A percentile compares a stretch with the other conserved stretches of the same genome.
Conservation (phyloP, 2,113 vertebrate genomes). For the Austrofundulus limnaeus region DNA sequence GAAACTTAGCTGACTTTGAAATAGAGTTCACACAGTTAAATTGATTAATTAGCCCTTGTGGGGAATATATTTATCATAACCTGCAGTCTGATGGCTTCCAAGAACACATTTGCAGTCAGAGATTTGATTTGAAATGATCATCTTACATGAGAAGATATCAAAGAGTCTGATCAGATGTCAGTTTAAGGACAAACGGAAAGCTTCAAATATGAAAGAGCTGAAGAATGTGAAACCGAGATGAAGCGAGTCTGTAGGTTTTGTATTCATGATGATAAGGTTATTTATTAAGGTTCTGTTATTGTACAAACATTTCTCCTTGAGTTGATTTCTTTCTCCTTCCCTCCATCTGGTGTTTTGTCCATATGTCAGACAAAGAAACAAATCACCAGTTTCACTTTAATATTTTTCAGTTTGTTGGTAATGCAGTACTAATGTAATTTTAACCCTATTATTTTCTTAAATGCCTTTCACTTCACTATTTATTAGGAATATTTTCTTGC, state of each 20-base stretch:
- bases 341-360: too few species aligned
- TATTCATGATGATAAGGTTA: background rate
- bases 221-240: background rate
- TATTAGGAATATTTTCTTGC: background rate
- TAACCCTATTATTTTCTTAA: too few species aligned
- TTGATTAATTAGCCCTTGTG: background rate
- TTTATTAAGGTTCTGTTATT: too few species aligned
- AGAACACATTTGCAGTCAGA: slow-evolving; percentile 2
- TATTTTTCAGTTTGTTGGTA: too few species aligned
- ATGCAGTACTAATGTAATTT: too few species aligned
- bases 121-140: slow-evolving; percentile 5
- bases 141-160: background rate
- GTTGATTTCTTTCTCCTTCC: too few species aligned
- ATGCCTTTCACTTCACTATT: background rate
- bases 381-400: too few species aligned
- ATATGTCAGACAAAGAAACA: too few species aligned
- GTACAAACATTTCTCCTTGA: too few species aligned
- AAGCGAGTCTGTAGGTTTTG: background rate
- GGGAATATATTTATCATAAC: background rate
- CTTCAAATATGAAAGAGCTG: background rate
- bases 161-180: background rate
- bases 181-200: background rate
- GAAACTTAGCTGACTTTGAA: background rate
- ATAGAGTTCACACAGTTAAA: slow-evolving; percentile 5
- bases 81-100: background rate